Percentiles rank a stretch among this genome's conserved stretches.
These are phyloP conservation scores for Cyanistes caeruleus DNA, from an alignment of 2,113 vertebrate species.

Conservation along the genomic window DNA sequence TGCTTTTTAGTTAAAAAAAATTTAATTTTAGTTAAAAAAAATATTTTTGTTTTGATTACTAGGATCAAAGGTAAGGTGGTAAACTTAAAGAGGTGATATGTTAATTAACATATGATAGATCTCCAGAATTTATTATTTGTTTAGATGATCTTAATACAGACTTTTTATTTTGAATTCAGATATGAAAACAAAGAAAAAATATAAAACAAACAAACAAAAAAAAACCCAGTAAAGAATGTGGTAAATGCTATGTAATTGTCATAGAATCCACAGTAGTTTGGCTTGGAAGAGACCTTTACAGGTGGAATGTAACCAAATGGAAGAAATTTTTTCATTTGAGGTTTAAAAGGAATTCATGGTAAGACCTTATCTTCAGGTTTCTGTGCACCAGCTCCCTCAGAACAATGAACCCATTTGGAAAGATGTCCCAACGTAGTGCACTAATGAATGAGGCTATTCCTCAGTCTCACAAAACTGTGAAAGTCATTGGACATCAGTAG, in stretches of 20 bases:
- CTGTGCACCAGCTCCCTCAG: background rate
- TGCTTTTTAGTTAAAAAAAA: background rate
- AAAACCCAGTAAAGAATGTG: background rate
- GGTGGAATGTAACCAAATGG: background rate
- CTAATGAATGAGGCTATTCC: background rate
- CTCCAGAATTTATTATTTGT: background rate
- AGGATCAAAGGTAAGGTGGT: background rate
- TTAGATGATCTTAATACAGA: background rate
- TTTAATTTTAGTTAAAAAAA: background rate
- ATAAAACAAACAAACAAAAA: background rate
- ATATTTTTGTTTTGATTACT: background rate
- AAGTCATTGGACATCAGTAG: background rate
- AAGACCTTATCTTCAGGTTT: background rate
- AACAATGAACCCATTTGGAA: background rate
- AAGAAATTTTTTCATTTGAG: background rate
- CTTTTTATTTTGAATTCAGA: background rate
- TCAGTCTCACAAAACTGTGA: background rate
- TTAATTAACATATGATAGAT: background rate
- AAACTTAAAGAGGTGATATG: background rate
- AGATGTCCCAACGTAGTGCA: rapidly evolving
- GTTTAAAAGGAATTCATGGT: background rate
- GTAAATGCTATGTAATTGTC: background rate
- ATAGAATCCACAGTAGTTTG: background rate
- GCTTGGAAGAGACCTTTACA: background rate
- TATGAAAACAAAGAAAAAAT: background rate